Percentiles rank a stretch among this genome's conserved stretches.
These are phyloP conservation scores for Moxostoma hubbsi DNA, from an alignment of 2,797 vertebrate species.

Conservation along the genomic window DNA sequence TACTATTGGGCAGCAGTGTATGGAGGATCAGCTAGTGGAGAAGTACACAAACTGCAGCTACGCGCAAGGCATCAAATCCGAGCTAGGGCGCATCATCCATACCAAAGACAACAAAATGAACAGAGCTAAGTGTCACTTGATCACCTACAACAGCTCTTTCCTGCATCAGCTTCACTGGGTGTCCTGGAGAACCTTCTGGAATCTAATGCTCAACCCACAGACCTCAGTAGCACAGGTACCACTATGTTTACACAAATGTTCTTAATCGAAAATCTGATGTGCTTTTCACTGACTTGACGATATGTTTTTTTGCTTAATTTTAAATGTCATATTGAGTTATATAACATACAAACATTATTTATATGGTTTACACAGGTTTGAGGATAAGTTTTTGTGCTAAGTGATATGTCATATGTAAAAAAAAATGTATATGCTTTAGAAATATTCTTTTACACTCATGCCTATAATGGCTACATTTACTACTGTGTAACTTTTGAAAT, in stretches of 20 bases:
- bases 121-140: slow-evolving; percentile 62
- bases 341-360: too few relatives aligned
- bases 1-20: slow-evolving; percentile 61
- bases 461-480: too few relatives aligned
- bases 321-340: too few relatives aligned
- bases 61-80: slow-evolving; percentile 73
- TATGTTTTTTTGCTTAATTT: too few relatives aligned
- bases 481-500: too few relatives aligned
- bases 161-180: slow-evolving; percentile 90
- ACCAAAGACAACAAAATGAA: slow-evolving; percentile 65
- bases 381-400: too few relatives aligned
- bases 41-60: slow-evolving; percentile 80
- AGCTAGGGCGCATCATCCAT: slow-evolving; percentile 75
- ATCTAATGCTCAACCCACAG: slow-evolving; percentile 88
- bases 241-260: background rate
- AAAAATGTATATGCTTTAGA: too few relatives aligned
- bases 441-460: too few relatives aligned
- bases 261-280: too few relatives aligned
- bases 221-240: slow-evolving; percentile 90
- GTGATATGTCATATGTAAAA: too few relatives aligned
- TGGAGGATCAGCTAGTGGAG: slow-evolving; percentile 80
- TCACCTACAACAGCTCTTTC: slow-evolving; percentile 87
- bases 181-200: slow-evolving; percentile 86
- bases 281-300: too few relatives aligned
- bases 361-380: too few relatives aligned